Conservation (phyloP, 2,888 invertebrate genomes). For the Melolontha melolontha region DNA sequence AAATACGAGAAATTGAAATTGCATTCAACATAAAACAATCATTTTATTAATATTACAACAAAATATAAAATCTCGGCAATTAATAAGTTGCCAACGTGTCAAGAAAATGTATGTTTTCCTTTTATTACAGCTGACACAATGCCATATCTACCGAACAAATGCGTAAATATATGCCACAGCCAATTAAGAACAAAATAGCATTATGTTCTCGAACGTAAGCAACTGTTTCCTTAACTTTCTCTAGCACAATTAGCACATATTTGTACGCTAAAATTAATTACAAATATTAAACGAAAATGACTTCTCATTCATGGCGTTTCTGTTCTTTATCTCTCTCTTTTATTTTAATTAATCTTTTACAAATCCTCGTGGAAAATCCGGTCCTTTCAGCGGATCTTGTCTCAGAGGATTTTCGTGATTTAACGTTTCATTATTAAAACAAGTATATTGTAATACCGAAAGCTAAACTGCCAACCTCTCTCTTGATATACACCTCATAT, state of each 20-base stretch:
- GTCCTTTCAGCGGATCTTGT: slow-evolving; percentile 12
- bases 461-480: slow-evolving; percentile 1
- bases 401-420: slow-evolving; percentile 1
- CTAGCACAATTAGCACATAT: slow-evolving; percentile 10
- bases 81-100: too few species aligned
- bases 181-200: too few species aligned
- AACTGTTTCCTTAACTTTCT: slow-evolving; percentile 25
- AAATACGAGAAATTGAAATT: too few species aligned
- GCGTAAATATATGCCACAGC: too few species aligned
- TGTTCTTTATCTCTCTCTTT: background rate
- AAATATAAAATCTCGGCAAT: too few species aligned
- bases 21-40: too few species aligned
- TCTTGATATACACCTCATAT: too few species aligned
- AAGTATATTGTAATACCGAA: slow-evolving; percentile 9
- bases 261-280: background rate
- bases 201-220: background rate
- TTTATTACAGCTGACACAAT: too few species aligned
- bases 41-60: too few species aligned
- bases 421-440: slow-evolving; percentile 3
- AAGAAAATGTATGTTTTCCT: too few species aligned
- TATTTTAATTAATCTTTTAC: slow-evolving; percentile 28
- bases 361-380: slow-evolving; percentile 11
- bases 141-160: too few species aligned
- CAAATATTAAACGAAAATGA: background rate
- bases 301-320: slow-evolving; percentile 6